Evolutionary conservation across 2,113 vertebrate genomes (phyloP).

Genomic region (Tyrannus savana): DNA sequence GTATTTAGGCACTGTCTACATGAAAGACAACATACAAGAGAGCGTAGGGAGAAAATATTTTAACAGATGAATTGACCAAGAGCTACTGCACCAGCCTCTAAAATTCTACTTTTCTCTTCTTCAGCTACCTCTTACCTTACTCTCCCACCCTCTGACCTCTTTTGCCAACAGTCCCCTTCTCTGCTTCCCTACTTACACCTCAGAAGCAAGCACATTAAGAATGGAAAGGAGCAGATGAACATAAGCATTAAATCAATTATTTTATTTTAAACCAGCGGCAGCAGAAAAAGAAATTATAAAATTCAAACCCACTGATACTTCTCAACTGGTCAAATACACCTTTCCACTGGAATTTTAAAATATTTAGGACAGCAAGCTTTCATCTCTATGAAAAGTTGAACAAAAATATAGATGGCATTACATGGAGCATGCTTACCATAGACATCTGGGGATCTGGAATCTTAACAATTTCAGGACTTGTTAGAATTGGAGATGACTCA

Average conservation of each 20-base stretch:
- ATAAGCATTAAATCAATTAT: neutral
- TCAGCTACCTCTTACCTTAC: neutral
- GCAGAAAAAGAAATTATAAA: neutral
- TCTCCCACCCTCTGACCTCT: slow-evolving; percentile 1
- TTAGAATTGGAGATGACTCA: slow-evolving; percentile 84
- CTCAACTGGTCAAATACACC: neutral
- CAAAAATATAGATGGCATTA: neutral
- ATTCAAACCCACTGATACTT: neutral
- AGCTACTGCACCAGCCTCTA: neutral
- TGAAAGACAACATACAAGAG: slow-evolving; percentile 60
- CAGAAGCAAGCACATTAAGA: neutral
- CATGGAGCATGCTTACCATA: slow-evolving; percentile 83
- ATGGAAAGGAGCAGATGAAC: neutral
- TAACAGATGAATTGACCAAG: slow-evolving; percentile 16
- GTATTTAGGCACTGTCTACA: slow-evolving; percentile 68
- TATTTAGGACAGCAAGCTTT: neutral
- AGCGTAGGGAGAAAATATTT: slow-evolving; percentile 55
- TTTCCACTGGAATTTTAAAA: neutral
- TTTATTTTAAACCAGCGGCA: neutral
- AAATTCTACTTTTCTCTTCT: neutral
- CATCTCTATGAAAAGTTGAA: neutral
- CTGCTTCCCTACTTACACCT: neutral
- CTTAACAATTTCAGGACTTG: slow-evolving; percentile 95
- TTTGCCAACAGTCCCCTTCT: neutral
- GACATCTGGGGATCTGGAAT: slow-evolving; percentile 99